Conservation (phyloP, 1,140 invertebrate genomes). For the Apis dorsata region DNA sequence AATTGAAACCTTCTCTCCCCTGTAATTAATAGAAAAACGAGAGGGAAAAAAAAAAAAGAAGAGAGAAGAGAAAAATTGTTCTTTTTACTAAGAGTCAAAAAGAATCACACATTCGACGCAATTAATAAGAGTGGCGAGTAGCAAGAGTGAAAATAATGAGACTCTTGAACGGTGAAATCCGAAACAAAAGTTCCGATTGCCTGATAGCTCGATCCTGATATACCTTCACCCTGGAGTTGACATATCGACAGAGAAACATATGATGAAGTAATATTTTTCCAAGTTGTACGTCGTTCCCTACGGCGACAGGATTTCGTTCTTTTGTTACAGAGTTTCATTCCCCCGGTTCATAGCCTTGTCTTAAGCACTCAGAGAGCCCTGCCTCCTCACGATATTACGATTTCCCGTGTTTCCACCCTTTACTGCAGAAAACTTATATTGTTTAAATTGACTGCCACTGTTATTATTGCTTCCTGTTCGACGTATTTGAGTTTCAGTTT, state of each 20-base stretch:
- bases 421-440: neutral
- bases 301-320: conserved; percentile 40
- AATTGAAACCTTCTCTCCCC: too few species aligned
- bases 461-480: conserved; percentile 16
- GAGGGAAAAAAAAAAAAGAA: neutral
- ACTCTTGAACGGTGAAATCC: conserved; percentile 1
- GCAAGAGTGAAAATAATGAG: conserved; percentile 8
- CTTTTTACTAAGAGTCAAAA: too few species aligned
- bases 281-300: conserved; percentile 34
- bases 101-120: neutral
- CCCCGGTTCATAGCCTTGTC: conserved; percentile 15
- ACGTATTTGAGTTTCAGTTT: conserved; percentile 1
- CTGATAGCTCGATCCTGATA: conserved; percentile 36
- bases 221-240: conserved; percentile 52
- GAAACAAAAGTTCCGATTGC: conserved; percentile 33
- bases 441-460: conserved; percentile 30
- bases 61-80: neutral
- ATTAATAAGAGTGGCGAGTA: neutral
- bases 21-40: too few species aligned
- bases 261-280: conserved; percentile 65
- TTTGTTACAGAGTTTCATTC: conserved; percentile 21
- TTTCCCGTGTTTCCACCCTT: neutral
- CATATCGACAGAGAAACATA: conserved; percentile 66
- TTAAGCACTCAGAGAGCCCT: conserved; percentile 17
- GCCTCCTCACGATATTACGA: conserved; percentile 31